Conservation (phyloP, 1,140 invertebrate genomes). For the Venustaconcha ellipsiformis region DNA sequence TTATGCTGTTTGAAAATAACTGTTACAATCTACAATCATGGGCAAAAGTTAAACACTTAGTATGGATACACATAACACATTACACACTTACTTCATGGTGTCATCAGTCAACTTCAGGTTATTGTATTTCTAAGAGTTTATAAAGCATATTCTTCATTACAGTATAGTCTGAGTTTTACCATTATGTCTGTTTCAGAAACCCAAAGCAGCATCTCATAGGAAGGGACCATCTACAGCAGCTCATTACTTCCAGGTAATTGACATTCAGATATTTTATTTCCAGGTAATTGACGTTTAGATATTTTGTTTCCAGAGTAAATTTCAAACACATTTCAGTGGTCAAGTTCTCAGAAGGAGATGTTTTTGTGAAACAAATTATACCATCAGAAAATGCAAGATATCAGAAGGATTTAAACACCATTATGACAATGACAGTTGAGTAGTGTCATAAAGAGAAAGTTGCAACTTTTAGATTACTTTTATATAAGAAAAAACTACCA, state of each 20-base stretch:
- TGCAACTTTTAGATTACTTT: too few species aligned
- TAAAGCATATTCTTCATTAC: neutral
- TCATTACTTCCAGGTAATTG: slow-evolving; percentile 56
- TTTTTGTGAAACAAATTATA: neutral
- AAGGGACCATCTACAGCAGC: slow-evolving; percentile 54
- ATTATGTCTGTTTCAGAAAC: neutral
- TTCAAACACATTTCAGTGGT: neutral
- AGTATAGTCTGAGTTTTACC: neutral
- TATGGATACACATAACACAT: too few species aligned
- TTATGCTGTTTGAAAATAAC: too few species aligned
- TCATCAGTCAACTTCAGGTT: too few species aligned
- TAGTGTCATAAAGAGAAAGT: too few species aligned
- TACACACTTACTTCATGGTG: too few species aligned
- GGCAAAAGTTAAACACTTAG: too few species aligned
- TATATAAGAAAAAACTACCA: too few species aligned
- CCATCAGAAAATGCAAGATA: neutral
- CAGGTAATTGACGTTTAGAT: neutral
- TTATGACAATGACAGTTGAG: too few species aligned
- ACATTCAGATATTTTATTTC: neutral
- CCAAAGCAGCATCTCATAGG: slow-evolving; percentile 21
- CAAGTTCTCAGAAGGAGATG: neutral
- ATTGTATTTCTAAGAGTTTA: neutral
- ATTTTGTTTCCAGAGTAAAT: neutral
- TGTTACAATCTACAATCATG: too few species aligned
- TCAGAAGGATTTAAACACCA: too few species aligned